Base-by-base conservation (phyloP, 2,797 vertebrate genomes). In the Aeoliscus strigatus region DNA sequence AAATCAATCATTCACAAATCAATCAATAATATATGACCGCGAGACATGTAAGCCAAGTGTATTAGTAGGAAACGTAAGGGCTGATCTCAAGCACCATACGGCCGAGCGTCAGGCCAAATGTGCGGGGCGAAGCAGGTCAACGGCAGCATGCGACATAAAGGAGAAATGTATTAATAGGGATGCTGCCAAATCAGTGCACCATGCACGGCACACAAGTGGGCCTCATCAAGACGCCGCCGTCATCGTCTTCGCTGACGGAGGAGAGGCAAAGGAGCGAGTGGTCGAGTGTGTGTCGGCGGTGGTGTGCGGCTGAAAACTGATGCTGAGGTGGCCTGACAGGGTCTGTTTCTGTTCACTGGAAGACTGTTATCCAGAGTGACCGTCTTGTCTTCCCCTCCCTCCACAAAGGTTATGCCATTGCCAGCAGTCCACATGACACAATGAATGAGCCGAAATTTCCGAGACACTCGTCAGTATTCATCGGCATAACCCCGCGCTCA, bases 401-500 rank as follows among this genome's bases (percentile, higher is more conserved):
- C 62, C 58, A 49, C 73, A 73, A 84, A 86, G 87, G 87, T 86
- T 84, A 84, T 73, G 81, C 79, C 81, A 83, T 86, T 78, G 82
- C 84, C 87, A 83, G 83, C 77, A 85, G 81, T 84, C 77, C 62
- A 70, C 65, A 79, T 86, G 86, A 86, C 87, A 85, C 68, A 77
- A 75, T 71, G 73, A 60, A 84, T 83, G 82, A 86, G 70, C 70
- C 56, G 38, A 57, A 31, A 40, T 27, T 27, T 65, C 56, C 17
- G 21, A 71, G 60, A 56, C 14, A 51, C 56, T 73, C 66, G 48
- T 77, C 80, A 43, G 41, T 62, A 59, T 62, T 55, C 7, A 59
- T 15, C 14, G 26, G 17, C 6, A 9, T 27, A 17, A 43, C 26
- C 46, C 14, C 13, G n/a, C 17, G 3, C 18, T 31, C 28, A 9